These are phyloP conservation scores for Chascanopsetta lugubris DNA, from an alignment of 2,113 vertebrate species.

Conservation along the genomic window DNA sequence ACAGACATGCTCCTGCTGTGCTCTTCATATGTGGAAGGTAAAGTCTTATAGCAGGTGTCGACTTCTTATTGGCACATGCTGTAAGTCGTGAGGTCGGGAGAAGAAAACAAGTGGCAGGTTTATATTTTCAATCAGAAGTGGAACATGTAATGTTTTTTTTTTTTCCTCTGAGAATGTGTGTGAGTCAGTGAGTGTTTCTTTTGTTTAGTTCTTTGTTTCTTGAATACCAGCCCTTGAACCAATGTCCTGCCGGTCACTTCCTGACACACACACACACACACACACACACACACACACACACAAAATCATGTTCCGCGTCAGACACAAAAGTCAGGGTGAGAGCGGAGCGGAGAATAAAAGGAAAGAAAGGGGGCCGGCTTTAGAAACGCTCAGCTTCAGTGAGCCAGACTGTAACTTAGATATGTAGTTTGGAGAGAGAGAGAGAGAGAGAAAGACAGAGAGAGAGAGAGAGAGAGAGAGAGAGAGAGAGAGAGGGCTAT, in stretches of 20 bases:
- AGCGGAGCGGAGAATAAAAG: constrained; percentile 41
- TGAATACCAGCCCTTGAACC: constrained; percentile 25
- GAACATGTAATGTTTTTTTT: background rate
- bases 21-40: background rate
- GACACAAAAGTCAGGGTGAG: constrained; percentile 54
- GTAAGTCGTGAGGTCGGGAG: background rate
- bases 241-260: constrained; percentile 33
- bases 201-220: constrained; percentile 10
- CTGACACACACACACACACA: too few species aligned
- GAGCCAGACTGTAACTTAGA: constrained; percentile 78
- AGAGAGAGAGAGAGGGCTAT: constrained; percentile 67
- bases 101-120: background rate
- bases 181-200: background rate
- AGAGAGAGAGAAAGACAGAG: constrained; percentile 41
- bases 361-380: constrained; percentile 54
- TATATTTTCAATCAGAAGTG: background rate
- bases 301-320: constrained; percentile 43
- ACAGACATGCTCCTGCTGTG: background rate
- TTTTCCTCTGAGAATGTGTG: too few species aligned
- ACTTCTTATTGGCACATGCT: background rate
- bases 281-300: too few species aligned
- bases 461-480: constrained; percentile 48
- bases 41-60: background rate
- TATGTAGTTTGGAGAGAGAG: constrained; percentile 69
- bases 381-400: constrained; percentile 60